These are phyloP conservation scores for Ctenodactylus gundi DNA, from an alignment of 2,113 vertebrate genomes.

Conservation along the genomic window DNA sequence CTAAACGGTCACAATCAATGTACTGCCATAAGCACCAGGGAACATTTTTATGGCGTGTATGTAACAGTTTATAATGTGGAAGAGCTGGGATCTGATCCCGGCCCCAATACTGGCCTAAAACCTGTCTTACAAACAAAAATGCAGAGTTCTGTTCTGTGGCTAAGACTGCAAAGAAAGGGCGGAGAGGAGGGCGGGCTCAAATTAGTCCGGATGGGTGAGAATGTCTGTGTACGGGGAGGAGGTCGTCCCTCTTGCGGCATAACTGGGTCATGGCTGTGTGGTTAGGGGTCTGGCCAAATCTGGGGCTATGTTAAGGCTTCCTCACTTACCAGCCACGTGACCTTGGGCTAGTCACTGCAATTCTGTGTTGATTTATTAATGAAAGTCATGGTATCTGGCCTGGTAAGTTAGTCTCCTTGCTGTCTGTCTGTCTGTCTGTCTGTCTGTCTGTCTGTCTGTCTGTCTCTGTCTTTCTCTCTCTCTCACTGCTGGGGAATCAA, in stretches of 20 bases:
- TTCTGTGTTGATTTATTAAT: neutral
- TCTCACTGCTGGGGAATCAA: neutral
- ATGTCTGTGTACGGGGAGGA: accelerated
- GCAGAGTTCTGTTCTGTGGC: conserved; percentile 29
- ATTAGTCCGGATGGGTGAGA: neutral
- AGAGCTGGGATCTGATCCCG: conserved; percentile 69
- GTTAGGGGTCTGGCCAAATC: neutral
- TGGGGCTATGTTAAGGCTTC: neutral
- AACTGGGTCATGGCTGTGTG: too few species aligned
- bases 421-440: neutral
- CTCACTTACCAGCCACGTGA: neutral
- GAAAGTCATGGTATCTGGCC: neutral
- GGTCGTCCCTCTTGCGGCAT: accelerated
- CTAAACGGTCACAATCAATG: conserved; percentile 77
- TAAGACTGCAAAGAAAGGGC: neutral
- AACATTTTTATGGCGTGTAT: conserved; percentile 75
- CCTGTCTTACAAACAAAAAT: conserved; percentile 6
- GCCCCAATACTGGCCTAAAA: conserved; percentile 69
- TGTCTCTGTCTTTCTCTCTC: neutral
- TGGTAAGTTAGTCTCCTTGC: neutral
- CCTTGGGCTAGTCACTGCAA: neutral
- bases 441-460: neutral
- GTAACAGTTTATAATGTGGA: conserved; percentile 78
- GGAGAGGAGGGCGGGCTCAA: neutral
- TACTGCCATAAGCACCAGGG: conserved; percentile 72